phyloP scores from a whole-genome alignment of 2,888 invertebrate genomes.

The Auanema sp. region DNA sequence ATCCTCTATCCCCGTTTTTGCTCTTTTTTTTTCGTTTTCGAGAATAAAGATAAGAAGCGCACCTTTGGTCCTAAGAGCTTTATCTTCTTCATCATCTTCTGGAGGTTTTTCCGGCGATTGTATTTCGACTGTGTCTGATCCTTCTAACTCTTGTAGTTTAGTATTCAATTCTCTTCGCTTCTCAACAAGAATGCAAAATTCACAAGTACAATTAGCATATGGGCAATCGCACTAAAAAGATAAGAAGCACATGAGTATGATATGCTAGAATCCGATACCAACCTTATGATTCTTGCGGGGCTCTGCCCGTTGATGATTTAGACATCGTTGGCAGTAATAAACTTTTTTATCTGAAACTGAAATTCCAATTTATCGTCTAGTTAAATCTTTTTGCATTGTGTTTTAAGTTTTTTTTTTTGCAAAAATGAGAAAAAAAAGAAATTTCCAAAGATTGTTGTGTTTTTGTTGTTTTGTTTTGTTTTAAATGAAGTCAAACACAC shows the following conservation, averaged over 20 bases:
- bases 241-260: background rate
- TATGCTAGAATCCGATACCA: background rate
- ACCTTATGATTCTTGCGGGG: conserved; percentile 61
- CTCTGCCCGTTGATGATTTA: conserved; percentile 53
- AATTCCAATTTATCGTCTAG: background rate
- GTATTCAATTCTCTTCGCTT: conserved; percentile 48
- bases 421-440: no score
- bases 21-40: no score
- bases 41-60: no score
- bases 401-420: no score
- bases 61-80: conserved; percentile 29
- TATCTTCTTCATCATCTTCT: conserved; percentile 33
- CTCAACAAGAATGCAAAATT: conserved; percentile 50
- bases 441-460: no score
- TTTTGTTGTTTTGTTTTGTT: no score
- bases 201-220: conserved; percentile 50
- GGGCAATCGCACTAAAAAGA: conserved; percentile 45
- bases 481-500: no score
- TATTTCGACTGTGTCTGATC: conserved; percentile 21
- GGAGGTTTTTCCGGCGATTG: conserved; percentile 12
- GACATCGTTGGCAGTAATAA: conserved; percentile 61
- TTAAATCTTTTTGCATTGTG: no score
- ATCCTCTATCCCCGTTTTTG: no score
- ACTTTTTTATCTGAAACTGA: conserved; percentile 41
- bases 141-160: conserved; percentile 49